Conservation (phyloP, 2,113 vertebrate genomes). For the Clarias magur region DNA sequence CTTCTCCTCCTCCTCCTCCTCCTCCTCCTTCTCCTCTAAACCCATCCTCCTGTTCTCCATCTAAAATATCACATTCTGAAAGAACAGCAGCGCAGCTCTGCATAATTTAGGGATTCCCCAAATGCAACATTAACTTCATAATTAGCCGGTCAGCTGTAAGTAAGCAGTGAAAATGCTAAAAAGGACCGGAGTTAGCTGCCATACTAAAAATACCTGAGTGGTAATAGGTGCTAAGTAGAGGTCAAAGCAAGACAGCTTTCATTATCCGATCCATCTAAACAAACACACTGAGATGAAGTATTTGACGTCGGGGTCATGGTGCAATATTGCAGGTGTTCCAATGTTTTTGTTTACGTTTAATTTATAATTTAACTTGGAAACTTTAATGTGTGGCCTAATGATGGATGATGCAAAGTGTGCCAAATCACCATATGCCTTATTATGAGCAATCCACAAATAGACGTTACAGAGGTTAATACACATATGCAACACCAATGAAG, state of each 20-base stretch:
- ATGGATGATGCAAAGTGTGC: background rate
- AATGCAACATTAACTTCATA: slow-evolving; percentile 14
- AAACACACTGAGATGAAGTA: slow-evolving; percentile 5
- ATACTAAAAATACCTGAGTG: background rate
- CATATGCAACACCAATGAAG: background rate
- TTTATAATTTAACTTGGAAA: background rate
- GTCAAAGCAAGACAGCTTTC: slow-evolving; percentile 11
- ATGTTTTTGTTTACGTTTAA: background rate
- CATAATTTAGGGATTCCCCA: background rate
- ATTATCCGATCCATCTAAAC: slow-evolving; percentile 15
- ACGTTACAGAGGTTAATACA: background rate
- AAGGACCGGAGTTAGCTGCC: background rate
- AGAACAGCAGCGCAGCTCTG: background rate
- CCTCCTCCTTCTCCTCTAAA: background rate
- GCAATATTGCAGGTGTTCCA: background rate
- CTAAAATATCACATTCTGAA: slow-evolving; percentile 1
- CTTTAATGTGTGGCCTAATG: background rate
- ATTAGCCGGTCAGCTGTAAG: slow-evolving; percentile 11
- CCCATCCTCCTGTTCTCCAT: slow-evolving; percentile 3
- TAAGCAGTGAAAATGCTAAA: background rate
- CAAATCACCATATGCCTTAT: background rate
- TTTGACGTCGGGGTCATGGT: background rate
- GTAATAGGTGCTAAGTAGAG: background rate
- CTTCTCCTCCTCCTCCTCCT: background rate
- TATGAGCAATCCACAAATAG: background rate